Conservation (phyloP, 2,797 vertebrate species). For the Halcyon smyrnensis region DNA sequence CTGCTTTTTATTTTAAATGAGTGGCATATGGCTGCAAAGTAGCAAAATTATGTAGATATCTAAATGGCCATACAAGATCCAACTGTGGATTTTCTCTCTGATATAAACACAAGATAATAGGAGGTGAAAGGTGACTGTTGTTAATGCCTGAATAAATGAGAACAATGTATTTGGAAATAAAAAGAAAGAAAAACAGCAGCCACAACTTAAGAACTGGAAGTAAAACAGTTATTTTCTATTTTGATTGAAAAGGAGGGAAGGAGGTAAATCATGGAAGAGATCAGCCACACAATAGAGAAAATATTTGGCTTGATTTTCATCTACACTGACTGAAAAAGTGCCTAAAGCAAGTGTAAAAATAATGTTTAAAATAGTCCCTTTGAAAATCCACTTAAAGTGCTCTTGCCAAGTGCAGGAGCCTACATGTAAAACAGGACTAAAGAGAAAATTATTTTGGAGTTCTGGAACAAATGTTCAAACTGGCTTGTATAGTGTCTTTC, state of each 20-base stretch:
- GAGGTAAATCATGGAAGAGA: background rate
- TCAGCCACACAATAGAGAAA: background rate
- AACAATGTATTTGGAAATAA: background rate
- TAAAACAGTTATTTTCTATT: background rate
- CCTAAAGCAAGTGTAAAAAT: background rate
- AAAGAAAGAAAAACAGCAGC: background rate
- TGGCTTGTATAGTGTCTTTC: background rate
- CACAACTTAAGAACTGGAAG: background rate
- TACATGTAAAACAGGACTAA: background rate
- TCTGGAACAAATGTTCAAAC: background rate
- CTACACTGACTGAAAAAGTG: background rate
- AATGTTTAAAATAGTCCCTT: background rate
- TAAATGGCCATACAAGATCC: background rate
- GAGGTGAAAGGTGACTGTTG: background rate
- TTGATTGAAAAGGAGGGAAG: background rate
- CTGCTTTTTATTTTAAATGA: constrained; percentile 15
- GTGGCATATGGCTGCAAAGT: background rate
- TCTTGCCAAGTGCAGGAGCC: background rate
- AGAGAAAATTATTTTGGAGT: background rate
- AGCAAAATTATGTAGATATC: background rate
- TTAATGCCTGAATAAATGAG: background rate
- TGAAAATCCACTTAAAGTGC: background rate
- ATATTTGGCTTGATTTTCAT: background rate
- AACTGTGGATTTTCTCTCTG: background rate
- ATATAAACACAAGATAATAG: background rate